Base-by-base conservation (phyloP, 2,113 vertebrate species). In the Pollachius pollachius region DNA sequence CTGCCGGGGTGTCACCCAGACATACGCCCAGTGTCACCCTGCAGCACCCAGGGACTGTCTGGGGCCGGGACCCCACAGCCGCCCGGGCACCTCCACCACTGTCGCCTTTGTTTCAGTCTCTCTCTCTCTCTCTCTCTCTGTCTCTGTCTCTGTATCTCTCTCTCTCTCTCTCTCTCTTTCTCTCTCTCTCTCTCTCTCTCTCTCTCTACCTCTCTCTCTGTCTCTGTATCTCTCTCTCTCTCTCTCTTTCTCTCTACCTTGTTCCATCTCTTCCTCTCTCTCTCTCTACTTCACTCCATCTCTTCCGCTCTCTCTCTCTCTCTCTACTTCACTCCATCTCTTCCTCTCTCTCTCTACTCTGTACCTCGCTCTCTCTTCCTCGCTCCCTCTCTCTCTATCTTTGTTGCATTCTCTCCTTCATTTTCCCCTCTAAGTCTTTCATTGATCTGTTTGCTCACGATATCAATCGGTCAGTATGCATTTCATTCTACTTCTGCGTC, bases 1-100 rank as follows among this genome's bases (percentile, higher is more conserved):
- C 86, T 84, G 89, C 69, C 73, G 81, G 77, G 87, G 81, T 90
- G 85, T 90, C 74, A 79, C 86, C 78, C 87, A 87, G 86, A 88
- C 87, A 90, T 89, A 90, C 89, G 84, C 84, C 87, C 86, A 81
- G 79, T 86, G 87, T 89, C 86, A 88, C 74, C 70, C 72, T 67
- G 73, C 80, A 34, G 74, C 83, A 83, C 69, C n/a, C 16, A 72
- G 73, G 71, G 18, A 84, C 85, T 78, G 76, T 84, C 79, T 80
- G 78, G 85, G 67, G 75, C 74, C 84, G 72, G 75, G 85, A 68
- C 65, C 71, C 69, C 65, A 82, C 72, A 84, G 60, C 69, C 30
- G 63, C 74, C 60, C 67, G 85, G 81, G 85, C 83, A 88, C 61
- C 54, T 79, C 71, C 72, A 67, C 77, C 73, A 71, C 64, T 76